Evolutionary conservation across 2,113 vertebrate genomes (phyloP).

Genomic region (Stigmatopora argus): DNA sequence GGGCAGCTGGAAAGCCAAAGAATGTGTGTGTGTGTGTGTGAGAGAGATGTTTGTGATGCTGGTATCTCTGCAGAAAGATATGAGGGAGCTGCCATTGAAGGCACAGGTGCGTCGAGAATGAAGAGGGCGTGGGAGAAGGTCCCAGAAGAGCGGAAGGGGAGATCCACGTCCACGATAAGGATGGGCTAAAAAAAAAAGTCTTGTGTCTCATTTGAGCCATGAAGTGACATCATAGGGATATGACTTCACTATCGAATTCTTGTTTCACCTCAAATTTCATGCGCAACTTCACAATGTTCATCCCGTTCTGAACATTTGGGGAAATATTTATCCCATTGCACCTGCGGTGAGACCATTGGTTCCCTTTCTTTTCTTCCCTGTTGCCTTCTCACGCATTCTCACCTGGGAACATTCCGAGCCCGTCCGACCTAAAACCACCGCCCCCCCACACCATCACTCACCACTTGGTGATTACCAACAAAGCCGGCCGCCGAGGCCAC

Average conservation of each 20-base stretch:
- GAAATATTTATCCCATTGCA: conserved; percentile 21
- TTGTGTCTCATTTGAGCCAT: conserved; percentile 33
- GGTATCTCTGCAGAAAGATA: conserved; percentile 7
- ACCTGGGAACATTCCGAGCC: conserved; percentile 65
- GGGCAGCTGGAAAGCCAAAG: conserved; percentile 54
- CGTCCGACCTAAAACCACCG: conserved; percentile 24
- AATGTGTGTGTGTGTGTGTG: conserved; percentile 43
- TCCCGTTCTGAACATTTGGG: too few relatives aligned
- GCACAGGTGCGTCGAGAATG: conserved; percentile 57
- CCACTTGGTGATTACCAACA: conserved; percentile 70
- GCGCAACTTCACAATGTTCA: too few relatives aligned
- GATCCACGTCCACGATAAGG: conserved; percentile 2
- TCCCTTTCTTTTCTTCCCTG: conserved; percentile 32
- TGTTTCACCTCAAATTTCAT: too few relatives aligned
- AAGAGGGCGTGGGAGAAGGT: conserved; percentile 49
- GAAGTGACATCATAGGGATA: conserved; percentile 45
- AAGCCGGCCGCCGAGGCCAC: conserved; percentile 55
- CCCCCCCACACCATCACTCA: conserved; percentile 59
- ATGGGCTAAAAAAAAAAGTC: neutral
- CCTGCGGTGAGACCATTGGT: conserved; percentile 50
- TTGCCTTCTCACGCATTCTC: conserved; percentile 42
- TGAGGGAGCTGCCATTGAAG: conserved; percentile 31
- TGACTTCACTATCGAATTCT: conserved; percentile 30
- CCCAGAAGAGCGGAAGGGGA: conserved; percentile 12
- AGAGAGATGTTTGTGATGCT: conserved; percentile 6